Percentiles rank a stretch among this genome's conserved stretches.
phyloP scores from a whole-genome alignment of 1,140 invertebrate species.

The Polyergus mexicanus region DNA sequence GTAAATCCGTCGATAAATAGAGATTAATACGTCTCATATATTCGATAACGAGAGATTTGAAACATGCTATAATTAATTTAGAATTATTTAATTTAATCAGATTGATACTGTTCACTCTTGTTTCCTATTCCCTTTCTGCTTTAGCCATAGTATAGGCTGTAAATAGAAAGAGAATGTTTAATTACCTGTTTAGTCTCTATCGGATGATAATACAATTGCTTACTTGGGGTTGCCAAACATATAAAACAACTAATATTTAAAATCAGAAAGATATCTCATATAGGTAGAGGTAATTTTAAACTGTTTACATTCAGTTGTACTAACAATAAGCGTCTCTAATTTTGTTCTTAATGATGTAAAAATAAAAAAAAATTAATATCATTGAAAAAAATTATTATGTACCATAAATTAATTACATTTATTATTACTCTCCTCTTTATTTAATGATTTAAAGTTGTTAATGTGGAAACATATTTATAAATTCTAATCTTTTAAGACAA shows the following conservation, averaged over 20 bases:
- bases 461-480: neutral
- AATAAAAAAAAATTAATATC: neutral
- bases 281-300: no score
- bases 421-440: no score
- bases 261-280: neutral
- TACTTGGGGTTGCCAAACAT: neutral
- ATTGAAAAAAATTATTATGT: neutral
- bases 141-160: neutral
- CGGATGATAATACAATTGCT: neutral
- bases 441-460: neutral
- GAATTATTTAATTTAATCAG: conserved; percentile 12
- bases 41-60: conserved; percentile 2
- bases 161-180: conserved; percentile 38
- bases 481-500: neutral
- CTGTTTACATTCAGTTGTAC: no score
- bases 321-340: neutral
- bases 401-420: no score
- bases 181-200: neutral
- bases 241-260: neutral
- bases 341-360: neutral
- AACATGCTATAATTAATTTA: neutral
- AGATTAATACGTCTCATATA: neutral
- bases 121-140: conserved; percentile 40
- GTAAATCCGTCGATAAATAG: neutral
- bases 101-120: conserved; percentile 7